Evolutionary conservation across 2,888 invertebrate species (phyloP).

Genomic region (Listrodromus nycthemerus): DNA sequence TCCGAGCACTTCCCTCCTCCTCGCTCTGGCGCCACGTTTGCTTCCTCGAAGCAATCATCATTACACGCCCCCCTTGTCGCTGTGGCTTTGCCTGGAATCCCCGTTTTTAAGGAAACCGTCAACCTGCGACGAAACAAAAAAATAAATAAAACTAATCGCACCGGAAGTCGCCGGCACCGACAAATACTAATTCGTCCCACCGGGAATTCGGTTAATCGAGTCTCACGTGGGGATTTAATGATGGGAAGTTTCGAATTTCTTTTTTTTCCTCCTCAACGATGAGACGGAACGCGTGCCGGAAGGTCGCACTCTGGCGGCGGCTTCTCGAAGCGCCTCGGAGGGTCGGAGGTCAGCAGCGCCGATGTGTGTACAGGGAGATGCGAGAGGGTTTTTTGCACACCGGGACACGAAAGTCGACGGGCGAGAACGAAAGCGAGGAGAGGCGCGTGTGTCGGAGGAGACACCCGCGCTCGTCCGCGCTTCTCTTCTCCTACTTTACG

Average conservation of each 20-base stretch:
- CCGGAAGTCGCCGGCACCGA: not conserved
- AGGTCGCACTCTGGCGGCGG: constrained; percentile 29
- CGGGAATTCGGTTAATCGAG: not conserved
- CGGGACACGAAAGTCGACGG: constrained; percentile 13
- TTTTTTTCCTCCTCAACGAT: not conserved
- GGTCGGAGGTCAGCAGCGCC: constrained; percentile 55
- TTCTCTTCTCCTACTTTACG: constrained; percentile 78
- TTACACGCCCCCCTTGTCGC: constrained; percentile 68
- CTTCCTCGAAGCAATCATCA: constrained; percentile 76
- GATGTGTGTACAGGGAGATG: constrained; percentile 1
- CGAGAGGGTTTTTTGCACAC: not conserved
- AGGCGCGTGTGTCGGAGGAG: constrained; percentile 68
- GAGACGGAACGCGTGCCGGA: constrained; percentile 43
- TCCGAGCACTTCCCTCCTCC: constrained; percentile 25
- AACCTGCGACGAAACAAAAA: not conserved
- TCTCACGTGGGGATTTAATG: not conserved
- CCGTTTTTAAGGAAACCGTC: constrained; percentile 1
- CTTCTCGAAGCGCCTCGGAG: constrained; percentile 15
- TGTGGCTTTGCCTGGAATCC: constrained; percentile 35
- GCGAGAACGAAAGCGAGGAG: constrained; percentile 36
- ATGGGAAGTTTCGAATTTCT: not conserved
- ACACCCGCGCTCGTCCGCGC: constrained; percentile 46
- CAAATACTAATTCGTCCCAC: too few relatives aligned
- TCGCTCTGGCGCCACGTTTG: constrained; percentile 42
- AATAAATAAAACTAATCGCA: not conserved